These are phyloP conservation scores for Rhingia rostrata DNA, from an alignment of 2,888 invertebrate genomes.

Conservation along the genomic window DNA sequence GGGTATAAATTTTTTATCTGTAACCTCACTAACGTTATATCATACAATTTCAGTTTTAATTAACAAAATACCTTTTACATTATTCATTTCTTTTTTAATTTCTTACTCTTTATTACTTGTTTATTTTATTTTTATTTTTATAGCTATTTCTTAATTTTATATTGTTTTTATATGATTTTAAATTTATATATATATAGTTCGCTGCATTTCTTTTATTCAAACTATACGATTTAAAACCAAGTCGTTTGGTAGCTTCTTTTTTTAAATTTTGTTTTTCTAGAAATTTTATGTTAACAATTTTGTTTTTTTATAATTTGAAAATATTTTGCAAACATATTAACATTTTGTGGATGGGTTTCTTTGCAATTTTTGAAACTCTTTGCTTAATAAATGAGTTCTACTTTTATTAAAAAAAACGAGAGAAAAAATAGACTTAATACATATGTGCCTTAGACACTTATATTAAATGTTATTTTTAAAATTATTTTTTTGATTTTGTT, in stretches of 20 bases:
- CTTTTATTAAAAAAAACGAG: constrained; percentile 1
- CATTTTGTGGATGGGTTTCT: constrained; percentile 21
- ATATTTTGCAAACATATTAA: constrained; percentile 46
- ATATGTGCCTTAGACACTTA: constrained; percentile 47
- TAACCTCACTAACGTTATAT: constrained; percentile 65
- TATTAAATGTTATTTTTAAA: background rate
- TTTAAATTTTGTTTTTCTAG: constrained; percentile 32
- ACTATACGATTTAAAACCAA: constrained; percentile 31
- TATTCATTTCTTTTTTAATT: constrained; percentile 22
- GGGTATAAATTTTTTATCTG: constrained; percentile 58
- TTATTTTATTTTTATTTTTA: constrained; percentile 21
- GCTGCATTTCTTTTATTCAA: constrained; percentile 55
- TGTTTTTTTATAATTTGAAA: constrained; percentile 15
- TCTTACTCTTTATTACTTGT: constrained; percentile 22
- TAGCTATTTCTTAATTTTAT: constrained; percentile 9
- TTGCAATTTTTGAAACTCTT: constrained; percentile 36
- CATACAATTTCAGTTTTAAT: constrained; percentile 56
- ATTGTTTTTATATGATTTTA: constrained; percentile 38
- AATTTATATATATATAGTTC: constrained; percentile 63
- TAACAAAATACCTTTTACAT: constrained; percentile 63
- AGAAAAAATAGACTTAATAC: background rate
- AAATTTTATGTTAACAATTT: constrained; percentile 62
- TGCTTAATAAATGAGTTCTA: background rate
- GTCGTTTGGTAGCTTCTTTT: constrained; percentile 20
- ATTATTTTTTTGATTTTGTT: background rate